A percentile compares a stretch with the other conserved stretches of the same genome.
Conservation (phyloP, 2,113 vertebrate species). For the Symphodus melops region DNA sequence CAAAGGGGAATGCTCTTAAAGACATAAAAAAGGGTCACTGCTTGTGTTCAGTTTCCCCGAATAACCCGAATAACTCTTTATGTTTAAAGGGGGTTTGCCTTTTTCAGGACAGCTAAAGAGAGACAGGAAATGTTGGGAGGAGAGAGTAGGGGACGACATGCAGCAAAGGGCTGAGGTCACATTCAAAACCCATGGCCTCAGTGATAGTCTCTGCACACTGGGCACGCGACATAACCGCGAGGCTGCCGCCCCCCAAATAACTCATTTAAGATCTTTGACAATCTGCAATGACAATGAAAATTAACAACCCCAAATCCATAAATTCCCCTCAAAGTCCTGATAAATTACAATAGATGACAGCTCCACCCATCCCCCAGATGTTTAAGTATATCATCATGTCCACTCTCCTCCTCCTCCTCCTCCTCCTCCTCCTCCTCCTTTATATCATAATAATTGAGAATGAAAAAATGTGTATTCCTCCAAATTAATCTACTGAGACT, state of each 20-base stretch:
- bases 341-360: conserved; percentile 30
- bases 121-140: neutral
- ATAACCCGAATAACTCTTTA: no score
- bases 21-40: no score
- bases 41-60: no score
- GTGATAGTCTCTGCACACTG: no score
- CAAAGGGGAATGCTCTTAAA: no score
- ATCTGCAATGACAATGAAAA: conserved; percentile 4
- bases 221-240: no score
- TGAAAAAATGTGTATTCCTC: conserved; percentile 34
- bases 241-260: neutral
- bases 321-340: conserved; percentile 8
- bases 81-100: no score
- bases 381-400: conserved; percentile 36
- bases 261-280: conserved; percentile 21
- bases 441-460: conserved; percentile 55
- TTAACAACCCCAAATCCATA: neutral
- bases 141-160: neutral
- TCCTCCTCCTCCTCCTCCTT: conserved; percentile 23
- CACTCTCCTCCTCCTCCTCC: neutral
- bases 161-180: no score
- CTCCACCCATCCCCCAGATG: conserved; percentile 26
- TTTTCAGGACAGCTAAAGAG: no score
- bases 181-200: no score
- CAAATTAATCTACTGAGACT: conserved; percentile 61